These are phyloP conservation scores for Opisthograptis luteolata DNA, from an alignment of 2,888 invertebrate species.

Conservation along the genomic window DNA sequence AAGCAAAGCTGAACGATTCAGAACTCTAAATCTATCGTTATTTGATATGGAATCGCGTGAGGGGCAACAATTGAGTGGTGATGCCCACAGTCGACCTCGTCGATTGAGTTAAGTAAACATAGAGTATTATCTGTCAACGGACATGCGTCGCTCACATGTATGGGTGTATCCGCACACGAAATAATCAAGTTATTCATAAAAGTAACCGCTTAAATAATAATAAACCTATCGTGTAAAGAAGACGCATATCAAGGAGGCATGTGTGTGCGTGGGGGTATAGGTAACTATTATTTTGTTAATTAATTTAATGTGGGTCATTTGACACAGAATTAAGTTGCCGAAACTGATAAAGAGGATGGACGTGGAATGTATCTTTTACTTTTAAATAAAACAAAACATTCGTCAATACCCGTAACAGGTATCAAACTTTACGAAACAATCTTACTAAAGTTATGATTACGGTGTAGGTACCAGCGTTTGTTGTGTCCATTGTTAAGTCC, in stretches of 20 bases:
- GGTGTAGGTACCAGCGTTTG: too few relatives aligned
- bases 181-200: slow-evolving; percentile 75
- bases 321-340: slow-evolving; percentile 29
- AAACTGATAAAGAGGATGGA: slow-evolving; percentile 30
- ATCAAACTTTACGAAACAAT: not conserved
- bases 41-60: slow-evolving; percentile 55
- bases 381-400: not conserved
- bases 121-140: slow-evolving; percentile 83
- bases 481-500: not conserved
- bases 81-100: slow-evolving; percentile 68
- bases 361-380: not conserved
- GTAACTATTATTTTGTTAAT: slow-evolving; percentile 35
- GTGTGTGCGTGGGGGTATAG: slow-evolving; percentile 32
- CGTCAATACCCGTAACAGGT: too few relatives aligned
- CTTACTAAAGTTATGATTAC: not conserved
- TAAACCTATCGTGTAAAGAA: slow-evolving; percentile 18
- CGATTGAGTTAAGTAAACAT: slow-evolving; percentile 83
- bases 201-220: slow-evolving; percentile 53
- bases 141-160: slow-evolving; percentile 67
- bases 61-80: slow-evolving; percentile 47
- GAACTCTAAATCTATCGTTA: slow-evolving; percentile 59
- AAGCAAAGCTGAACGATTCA: slow-evolving; percentile 54
- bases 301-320: slow-evolving; percentile 38
- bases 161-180: slow-evolving; percentile 61
- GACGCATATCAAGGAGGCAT: slow-evolving; percentile 5